Percentiles rank a stretch among this genome's conserved stretches.
Evolutionary conservation across 2,113 vertebrate species (phyloP).

Genomic region (Oriolus oriolus): DNA sequence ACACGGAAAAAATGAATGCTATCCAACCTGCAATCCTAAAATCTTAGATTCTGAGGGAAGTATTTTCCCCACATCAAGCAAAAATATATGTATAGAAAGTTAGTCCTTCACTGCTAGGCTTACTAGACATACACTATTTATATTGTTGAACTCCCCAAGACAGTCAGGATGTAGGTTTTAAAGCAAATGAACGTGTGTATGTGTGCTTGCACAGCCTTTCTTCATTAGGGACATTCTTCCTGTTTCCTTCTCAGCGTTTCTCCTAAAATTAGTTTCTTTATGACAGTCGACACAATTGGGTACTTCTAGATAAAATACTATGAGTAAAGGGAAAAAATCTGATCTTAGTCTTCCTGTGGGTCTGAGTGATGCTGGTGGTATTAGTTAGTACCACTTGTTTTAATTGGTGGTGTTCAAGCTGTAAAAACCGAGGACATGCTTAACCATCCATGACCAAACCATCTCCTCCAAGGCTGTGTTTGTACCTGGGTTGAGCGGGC

Average conservation of each 20-base stretch:
- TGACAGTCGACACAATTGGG: not conserved
- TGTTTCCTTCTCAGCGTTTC: constrained; percentile 23
- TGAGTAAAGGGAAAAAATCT: not conserved
- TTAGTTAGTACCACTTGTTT: not conserved
- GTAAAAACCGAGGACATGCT: not conserved
- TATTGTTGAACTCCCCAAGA: not conserved
- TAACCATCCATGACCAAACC: not conserved
- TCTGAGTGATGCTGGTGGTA: not conserved
- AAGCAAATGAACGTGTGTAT: not conserved
- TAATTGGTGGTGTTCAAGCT: not conserved
- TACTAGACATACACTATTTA: not conserved
- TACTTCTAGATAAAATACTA: not conserved
- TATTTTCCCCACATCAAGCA: not conserved
- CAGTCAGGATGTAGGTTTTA: constrained; percentile 34
- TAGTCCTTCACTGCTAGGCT: not conserved
- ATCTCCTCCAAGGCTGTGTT: not conserved
- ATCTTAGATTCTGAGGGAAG: not conserved
- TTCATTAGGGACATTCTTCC: not conserved
- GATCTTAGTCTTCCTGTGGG: not conserved
- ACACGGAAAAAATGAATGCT: constrained; percentile 59
- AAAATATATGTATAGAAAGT: not conserved
- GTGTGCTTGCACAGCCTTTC: not conserved
- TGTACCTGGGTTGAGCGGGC: not conserved
- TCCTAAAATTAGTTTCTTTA: constrained; percentile 23
- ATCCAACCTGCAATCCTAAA: not conserved